Evolutionary conservation across 2,888 invertebrate genomes (phyloP), one percentile per base, ranked within the genome.

Genomic region (Syrphus vitripennis): DNA sequence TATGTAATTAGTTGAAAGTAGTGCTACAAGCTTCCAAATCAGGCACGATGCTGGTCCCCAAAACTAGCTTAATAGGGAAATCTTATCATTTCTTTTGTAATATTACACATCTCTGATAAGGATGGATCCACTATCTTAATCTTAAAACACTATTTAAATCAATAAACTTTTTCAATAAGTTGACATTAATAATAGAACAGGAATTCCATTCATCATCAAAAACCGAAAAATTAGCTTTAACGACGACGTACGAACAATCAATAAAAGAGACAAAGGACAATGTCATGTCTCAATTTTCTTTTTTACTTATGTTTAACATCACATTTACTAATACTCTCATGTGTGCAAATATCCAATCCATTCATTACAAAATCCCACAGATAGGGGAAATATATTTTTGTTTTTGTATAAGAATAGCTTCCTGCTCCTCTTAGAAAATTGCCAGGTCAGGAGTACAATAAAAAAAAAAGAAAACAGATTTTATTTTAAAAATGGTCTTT

Each of bases 251-350:
- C n/a, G 10, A 65, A 67, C 50, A 65, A 61, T 63, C 63, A 63
- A 63, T 42, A 31, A 69, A n/a, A 24, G 29, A 59, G 29, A 29
- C 72, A 72, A 80, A 24, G 63, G 48, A 45, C 69, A 75, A 31
- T 55, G 57, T 75, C 40, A 65, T 71, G 65, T 50, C 55, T 76
- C 82, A 76, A 82, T 82, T 76, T 76, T 48, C 37, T 70, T 48
- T 65, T 48, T 45, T 37, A 26, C 37, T 37, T 24, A 14, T 45
- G 10, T 57, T 40, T 61, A 24, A 6, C 63, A 19, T 75, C 21
- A 34, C 50, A 37, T 50, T 21, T 10, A 63, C n/a, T 19, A 21
- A 1, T 6, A 14, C 24, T 31, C n/a, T 21, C 10, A 24, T 16
- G 29, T 45, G n/a, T 19, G 67, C 34, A 29, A 19, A 42, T 63